Evolutionary conservation across 53 echinoderm and acorn worm genomes (phyloP), one percentile per base, ranked within the genome.

Genomic region (Holothuria leucospilota): DNA sequence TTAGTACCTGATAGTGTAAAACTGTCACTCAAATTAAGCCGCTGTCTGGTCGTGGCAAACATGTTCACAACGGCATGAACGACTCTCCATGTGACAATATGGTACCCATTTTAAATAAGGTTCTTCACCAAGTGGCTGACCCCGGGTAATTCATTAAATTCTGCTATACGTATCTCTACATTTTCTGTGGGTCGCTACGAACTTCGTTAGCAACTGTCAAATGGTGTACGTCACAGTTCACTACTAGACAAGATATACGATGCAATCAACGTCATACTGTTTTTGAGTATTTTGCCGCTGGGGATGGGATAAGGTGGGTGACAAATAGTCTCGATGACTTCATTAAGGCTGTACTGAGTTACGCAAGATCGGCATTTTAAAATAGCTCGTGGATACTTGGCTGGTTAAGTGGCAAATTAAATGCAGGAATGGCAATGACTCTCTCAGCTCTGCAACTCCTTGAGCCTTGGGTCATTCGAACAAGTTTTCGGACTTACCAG

Each of bases 281-380:
- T 56, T 9, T 16, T 56, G 56, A 56, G 18, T 56, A 26, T 49
- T 49, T n/a, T 49, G 75, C 75, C 75, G 49, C 14, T 20, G 75
- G 75, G 75, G 23, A 51, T 25, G 52, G 75, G 75, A 75, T 75
- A 75, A 24, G 27, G 75, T 51, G 75, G 75, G 75, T 75, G 75
- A 75, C 75, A 75, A 75, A 75, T 75, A 75, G 75, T 75, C 75
- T 75, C 75, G 52, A 75, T 75, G 39, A 52, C 20, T 75, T 75
- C 51, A 75, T 75, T 75, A 52, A 75, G 52, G 75, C 75, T 52
- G 51, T 15, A n/a, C 38, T 46, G 52, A 56, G 56, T 56, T 56
- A 56, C 18, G 56, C 56, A 56, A 56, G 56, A 56, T 56, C 18
- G 18, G 56, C 18, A 56, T 56, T 56, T 56, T 56, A 56, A 56